phyloP scores from a whole-genome alignment of 2,888 invertebrate genomes.

The Phyllotreta cruciferae region DNA sequence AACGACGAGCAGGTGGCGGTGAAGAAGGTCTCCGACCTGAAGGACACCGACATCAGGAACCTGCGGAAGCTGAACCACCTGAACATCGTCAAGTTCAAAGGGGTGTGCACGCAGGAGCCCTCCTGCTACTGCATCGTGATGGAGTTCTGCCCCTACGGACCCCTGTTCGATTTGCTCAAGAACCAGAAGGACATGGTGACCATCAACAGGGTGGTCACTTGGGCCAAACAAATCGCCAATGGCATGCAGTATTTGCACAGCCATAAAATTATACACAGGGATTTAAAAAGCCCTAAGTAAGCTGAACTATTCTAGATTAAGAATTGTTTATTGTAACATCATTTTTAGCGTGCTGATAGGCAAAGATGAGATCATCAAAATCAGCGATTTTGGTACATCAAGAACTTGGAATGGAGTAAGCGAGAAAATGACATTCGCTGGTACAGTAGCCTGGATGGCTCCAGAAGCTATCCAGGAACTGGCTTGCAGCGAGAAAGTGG shows the following conservation, averaged over 20 bases:
- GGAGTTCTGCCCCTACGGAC: constrained; percentile 97
- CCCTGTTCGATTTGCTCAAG: constrained; percentile 88
- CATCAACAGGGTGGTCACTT: constrained; percentile 85
- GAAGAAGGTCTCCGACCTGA: constrained; percentile 91
- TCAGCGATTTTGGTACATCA: constrained; percentile 97
- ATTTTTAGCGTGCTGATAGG: constrained; percentile 81
- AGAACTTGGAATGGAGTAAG: constrained; percentile 94
- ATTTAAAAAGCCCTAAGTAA: constrained; percentile 99
- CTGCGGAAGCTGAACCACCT: constrained; percentile 91
- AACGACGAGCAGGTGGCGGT: constrained; percentile 90
- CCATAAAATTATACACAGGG: constrained; percentile 97
- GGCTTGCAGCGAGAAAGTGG: constrained; percentile 96
- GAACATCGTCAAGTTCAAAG: constrained; percentile 92
- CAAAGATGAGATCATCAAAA: constrained; percentile 77
- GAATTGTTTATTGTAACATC: neutral
- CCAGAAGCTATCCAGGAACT: constrained; percentile 98
- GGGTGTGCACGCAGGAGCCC: constrained; percentile 86
- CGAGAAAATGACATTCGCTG: constrained; percentile 97
- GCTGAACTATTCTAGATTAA: constrained; percentile 47
- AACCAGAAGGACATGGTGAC: constrained; percentile 83
- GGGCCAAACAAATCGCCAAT: constrained; percentile 94
- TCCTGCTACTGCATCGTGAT: constrained; percentile 95
- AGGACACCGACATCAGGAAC: constrained; percentile 93
- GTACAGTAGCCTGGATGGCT: constrained; percentile 99
- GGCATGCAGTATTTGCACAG: constrained; percentile 97